Conservation (phyloP, 1,140 invertebrate species). For the Bombus waltoni region DNA sequence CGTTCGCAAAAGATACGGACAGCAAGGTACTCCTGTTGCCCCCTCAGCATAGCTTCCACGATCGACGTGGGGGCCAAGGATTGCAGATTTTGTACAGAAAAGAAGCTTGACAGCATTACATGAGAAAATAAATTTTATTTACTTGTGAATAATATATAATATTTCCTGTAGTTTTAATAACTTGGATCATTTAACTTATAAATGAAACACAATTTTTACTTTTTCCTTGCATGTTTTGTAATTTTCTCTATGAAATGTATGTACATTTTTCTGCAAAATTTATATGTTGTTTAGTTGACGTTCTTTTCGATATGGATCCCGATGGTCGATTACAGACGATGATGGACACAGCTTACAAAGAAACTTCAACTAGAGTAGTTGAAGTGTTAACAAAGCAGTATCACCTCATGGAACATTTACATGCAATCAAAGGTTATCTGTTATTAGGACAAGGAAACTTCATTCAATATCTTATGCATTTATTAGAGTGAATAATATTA, state of each 20-base stretch:
- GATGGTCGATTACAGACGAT: slow-evolving; percentile 89
- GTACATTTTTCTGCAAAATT: not conserved
- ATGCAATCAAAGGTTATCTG: slow-evolving; percentile 94
- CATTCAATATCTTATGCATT: slow-evolving; percentile 95
- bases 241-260: not conserved
- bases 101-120: too few relatives aligned
- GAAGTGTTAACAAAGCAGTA: slow-evolving; percentile 94
- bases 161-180: too few relatives aligned
- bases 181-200: too few relatives aligned
- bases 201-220: too few relatives aligned
- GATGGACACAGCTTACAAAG: slow-evolving; percentile 92
- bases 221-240: not conserved
- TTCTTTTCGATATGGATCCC: slow-evolving; percentile 88
- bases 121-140: too few relatives aligned
- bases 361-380: slow-evolving; percentile 93
- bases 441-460: slow-evolving; percentile 98
- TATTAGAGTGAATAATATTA: slow-evolving; percentile 90
- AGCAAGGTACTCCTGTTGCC: too few relatives aligned
- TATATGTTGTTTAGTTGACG: slow-evolving; percentile 83
- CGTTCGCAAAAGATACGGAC: too few relatives aligned
- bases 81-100: too few relatives aligned
- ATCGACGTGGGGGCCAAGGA: too few relatives aligned
- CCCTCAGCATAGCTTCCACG: too few relatives aligned
- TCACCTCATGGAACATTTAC: slow-evolving; percentile 95
- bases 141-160: too few relatives aligned